phyloP scores from a whole-genome alignment of 1,140 invertebrate species.

The Drosophila asahinai region DNA sequence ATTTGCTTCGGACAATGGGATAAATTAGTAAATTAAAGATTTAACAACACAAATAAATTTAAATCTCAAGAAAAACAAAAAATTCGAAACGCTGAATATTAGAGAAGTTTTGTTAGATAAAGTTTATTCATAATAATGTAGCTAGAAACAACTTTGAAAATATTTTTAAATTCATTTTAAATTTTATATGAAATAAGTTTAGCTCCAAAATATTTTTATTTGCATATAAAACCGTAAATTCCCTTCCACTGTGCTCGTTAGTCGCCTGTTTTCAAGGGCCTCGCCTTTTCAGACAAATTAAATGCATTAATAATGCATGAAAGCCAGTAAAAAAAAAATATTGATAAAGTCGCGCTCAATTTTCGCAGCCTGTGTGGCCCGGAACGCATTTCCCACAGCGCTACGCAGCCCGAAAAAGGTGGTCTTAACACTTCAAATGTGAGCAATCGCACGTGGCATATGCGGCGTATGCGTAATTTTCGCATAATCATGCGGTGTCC shows the following conservation, averaged over 20 bases:
- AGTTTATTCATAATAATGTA: not conserved
- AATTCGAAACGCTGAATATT: not conserved
- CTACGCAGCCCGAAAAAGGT: constrained; percentile 9
- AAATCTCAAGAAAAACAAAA: no score
- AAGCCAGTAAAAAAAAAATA: constrained; percentile 59
- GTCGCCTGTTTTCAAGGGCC: constrained; percentile 33
- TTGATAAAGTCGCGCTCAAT: constrained; percentile 66
- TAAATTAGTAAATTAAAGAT: not conserved
- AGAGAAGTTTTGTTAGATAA: not conserved
- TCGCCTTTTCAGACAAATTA: constrained; percentile 73
- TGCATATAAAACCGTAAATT: not conserved
- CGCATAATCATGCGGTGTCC: constrained; percentile 74
- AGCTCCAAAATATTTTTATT: no score
- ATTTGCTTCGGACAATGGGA: constrained; percentile 14
- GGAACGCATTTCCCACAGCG: constrained; percentile 32
- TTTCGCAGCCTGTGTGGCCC: constrained; percentile 24
- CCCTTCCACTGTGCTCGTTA: constrained; percentile 34
- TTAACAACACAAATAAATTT: not conserved
- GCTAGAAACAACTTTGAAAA: not conserved
- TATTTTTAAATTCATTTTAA: not conserved
- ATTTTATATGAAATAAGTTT: not conserved
- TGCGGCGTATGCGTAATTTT: constrained; percentile 76
- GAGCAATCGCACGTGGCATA: constrained; percentile 68
- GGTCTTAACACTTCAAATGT: constrained; percentile 76
- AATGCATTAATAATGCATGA: constrained; percentile 79